phyloP scores from a whole-genome alignment of 2,888 invertebrate species.

The Conchocele bisecta region DNA sequence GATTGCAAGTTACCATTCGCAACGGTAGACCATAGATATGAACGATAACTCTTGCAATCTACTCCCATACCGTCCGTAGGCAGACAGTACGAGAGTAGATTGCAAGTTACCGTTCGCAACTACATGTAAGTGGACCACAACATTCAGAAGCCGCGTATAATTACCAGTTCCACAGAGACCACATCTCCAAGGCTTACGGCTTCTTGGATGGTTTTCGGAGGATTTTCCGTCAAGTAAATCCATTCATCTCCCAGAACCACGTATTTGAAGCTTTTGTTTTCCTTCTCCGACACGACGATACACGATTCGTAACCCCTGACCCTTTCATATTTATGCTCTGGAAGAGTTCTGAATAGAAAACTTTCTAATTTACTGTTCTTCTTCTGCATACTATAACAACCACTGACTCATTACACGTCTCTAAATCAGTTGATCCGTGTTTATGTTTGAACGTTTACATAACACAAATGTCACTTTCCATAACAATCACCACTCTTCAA shows the following conservation, averaged over 20 bases:
- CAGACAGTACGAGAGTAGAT: no score
- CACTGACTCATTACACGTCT: neutral
- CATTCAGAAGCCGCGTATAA: no score
- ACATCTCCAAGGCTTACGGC: conserved; percentile 78
- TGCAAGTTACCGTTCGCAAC: no score
- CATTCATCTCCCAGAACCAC: conserved; percentile 80
- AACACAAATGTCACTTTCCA: neutral
- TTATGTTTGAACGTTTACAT: neutral
- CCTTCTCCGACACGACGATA: conserved; percentile 80
- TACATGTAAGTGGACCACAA: no score
- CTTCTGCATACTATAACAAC: conserved; percentile 68
- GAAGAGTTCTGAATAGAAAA: conserved; percentile 78
- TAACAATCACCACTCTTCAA: neutral
- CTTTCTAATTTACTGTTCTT: conserved; percentile 81
- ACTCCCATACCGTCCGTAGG: no score
- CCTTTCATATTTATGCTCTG: conserved; percentile 78
- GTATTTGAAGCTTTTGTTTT: conserved; percentile 81
- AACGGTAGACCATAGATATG: no score
- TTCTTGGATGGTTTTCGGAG: conserved; percentile 77
- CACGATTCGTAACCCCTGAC: conserved; percentile 80
- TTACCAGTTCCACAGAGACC: conserved; percentile 78
- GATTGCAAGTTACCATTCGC: no score
- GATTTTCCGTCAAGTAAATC: conserved; percentile 81
- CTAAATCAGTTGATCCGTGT: no score
- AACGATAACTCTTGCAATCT: no score